A percentile compares a stretch with the other conserved stretches of the same genome.
Evolutionary conservation across 1,140 invertebrate genomes (phyloP).

Genomic region (Alviniconcha marisindica): DNA sequence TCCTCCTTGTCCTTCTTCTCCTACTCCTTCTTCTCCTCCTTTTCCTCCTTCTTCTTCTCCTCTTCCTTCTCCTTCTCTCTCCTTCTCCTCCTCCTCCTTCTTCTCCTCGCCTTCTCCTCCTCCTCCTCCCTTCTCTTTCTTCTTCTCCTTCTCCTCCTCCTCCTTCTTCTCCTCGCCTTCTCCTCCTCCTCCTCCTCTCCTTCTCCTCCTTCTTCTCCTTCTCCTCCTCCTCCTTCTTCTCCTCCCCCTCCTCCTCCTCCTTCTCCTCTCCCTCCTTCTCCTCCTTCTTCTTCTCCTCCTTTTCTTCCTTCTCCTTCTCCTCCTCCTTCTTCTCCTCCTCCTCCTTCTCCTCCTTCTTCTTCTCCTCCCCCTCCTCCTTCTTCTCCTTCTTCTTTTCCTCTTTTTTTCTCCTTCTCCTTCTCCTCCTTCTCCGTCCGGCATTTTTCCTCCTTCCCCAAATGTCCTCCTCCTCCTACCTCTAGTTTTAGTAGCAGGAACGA

Average conservation of each 20-base stretch:
- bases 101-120: conserved; percentile 9
- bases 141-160: neutral
- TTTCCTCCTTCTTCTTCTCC: neutral
- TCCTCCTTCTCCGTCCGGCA: no score
- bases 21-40: neutral
- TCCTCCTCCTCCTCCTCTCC: neutral
- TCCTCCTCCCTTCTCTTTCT: neutral
- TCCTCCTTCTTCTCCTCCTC: neutral
- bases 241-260: no score
- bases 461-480: no score
- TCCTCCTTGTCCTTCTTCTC: neutral
- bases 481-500: no score
- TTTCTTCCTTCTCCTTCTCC: neutral
- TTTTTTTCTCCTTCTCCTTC: no score
- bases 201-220: neutral
- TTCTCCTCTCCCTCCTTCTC: neutral
- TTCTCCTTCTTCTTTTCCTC: no score
- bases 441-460: no score
- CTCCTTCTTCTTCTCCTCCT: neutral
- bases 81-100: neutral
- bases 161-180: neutral
- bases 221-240: neutral
- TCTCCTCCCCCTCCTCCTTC: no score
- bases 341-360: neutral
- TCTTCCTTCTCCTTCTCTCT: conserved; percentile 5